A percentile compares a stretch with the other conserved stretches of the same genome.
These are phyloP conservation scores for Cryptomyrus ogoouensis DNA, from an alignment of 2,113 vertebrate species.

Conservation along the genomic window DNA sequence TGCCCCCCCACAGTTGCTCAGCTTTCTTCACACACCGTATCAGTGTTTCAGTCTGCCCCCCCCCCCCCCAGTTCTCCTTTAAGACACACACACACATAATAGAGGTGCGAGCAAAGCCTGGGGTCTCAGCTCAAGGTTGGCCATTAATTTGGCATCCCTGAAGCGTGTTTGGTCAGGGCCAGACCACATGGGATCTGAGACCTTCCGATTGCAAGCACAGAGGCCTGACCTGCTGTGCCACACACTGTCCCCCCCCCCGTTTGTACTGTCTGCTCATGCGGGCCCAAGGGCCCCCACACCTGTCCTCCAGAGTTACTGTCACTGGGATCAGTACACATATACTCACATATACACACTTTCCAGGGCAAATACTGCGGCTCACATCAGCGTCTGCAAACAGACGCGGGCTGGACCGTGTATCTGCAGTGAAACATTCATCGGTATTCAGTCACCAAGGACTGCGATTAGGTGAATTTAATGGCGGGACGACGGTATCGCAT, in stretches of 20 bases:
- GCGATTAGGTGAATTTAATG: neutral
- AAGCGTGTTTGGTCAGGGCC: neutral
- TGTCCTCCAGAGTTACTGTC: neutral
- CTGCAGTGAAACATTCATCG: neutral
- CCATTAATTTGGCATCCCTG: neutral
- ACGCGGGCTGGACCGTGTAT: neutral
- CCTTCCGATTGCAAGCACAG: neutral
- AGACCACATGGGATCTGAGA: neutral
- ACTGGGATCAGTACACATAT: neutral
- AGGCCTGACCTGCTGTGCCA: neutral
- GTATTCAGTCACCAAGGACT: neutral
- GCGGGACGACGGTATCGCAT: neutral
- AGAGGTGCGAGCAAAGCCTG: neutral
- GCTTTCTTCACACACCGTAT: neutral
- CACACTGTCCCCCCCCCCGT: neutral
- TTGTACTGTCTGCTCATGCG: neutral
- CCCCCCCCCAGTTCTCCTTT: neutral
- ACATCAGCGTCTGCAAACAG: neutral
- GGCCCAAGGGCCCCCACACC: neutral
- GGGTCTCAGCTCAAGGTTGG: neutral
- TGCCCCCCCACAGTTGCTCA: neutral
- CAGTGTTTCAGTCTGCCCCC: neutral
- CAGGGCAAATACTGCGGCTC: neutral
- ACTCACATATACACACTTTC: neutral
- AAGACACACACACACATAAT: neutral